These are phyloP conservation scores for Pseudochaenichthys georgianus DNA, from an alignment of 2,797 vertebrate species.

Conservation along the genomic window DNA sequence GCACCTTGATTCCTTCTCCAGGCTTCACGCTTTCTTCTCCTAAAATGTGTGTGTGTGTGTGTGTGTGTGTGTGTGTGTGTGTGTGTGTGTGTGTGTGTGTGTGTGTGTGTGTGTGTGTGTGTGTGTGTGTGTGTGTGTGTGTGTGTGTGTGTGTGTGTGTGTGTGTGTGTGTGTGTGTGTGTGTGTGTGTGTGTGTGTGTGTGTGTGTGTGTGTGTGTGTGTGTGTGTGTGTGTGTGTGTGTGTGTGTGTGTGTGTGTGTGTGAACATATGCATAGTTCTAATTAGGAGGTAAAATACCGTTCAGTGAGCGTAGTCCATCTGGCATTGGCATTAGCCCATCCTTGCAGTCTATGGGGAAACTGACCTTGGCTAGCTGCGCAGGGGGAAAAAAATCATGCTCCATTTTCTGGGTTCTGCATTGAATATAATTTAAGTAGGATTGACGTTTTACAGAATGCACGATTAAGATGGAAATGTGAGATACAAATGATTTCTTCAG, in stretches of 20 bases:
- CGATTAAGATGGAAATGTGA: constrained; percentile 47
- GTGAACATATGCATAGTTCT: constrained; percentile 56
- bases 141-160: no score
- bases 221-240: no score
- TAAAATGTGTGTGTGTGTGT: no score
- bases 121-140: no score
- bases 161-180: no score
- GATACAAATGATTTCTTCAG: constrained; percentile 40
- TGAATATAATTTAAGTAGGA: constrained; percentile 59
- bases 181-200: no score
- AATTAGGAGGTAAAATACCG: constrained; percentile 76
- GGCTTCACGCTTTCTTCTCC: constrained; percentile 55
- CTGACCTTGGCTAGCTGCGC: constrained; percentile 66
- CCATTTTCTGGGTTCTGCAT: constrained; percentile 60
- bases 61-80: no score
- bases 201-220: no score
- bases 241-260: no score
- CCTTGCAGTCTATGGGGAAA: constrained; percentile 60
- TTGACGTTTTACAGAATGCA: constrained; percentile 42
- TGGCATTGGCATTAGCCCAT: constrained; percentile 78
- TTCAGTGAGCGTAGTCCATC: constrained; percentile 70
- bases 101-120: no score
- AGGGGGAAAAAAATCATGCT: constrained; percentile 50
- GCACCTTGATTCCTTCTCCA: no score
- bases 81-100: no score